A percentile compares a stretch with the other conserved stretches of the same genome.
These are phyloP conservation scores for Sceloporus tristichus DNA, from an alignment of 2,113 vertebrate genomes.

Conservation along the genomic window DNA sequence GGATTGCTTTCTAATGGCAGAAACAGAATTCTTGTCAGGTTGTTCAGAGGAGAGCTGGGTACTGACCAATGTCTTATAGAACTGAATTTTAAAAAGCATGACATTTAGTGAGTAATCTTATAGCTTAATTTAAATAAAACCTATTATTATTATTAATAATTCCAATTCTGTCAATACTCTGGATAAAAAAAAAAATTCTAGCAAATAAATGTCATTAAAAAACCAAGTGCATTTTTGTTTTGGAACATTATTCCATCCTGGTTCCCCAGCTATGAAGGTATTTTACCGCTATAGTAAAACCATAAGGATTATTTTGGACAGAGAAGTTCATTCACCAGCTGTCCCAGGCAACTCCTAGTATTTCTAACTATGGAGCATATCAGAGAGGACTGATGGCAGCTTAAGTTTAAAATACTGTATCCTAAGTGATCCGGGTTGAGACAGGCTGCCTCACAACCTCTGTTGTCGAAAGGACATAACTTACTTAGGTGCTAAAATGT, in stretches of 20 bases:
- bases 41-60: constrained; percentile 39
- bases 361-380: too few relatives aligned
- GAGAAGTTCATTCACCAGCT: too few relatives aligned
- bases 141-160: background rate
- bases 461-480: background rate
- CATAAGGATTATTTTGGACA: background rate
- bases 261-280: constrained; percentile 29
- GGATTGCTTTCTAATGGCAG: constrained; percentile 53
- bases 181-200: background rate
- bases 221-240: background rate
- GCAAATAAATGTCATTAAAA: background rate
- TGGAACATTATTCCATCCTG: background rate
- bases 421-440: too few relatives aligned
- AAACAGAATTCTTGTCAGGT: constrained; percentile 46
- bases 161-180: constrained; percentile 29
- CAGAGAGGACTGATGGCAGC: too few relatives aligned
- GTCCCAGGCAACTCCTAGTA: too few relatives aligned
- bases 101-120: constrained; percentile 35
- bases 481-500: background rate
- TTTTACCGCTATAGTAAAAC: background rate
- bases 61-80: constrained; percentile 27
- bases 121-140: background rate
- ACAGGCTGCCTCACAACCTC: background rate
- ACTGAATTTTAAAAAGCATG: constrained; percentile 47
- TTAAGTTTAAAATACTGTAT: too few relatives aligned